Base-by-base conservation (phyloP, 2,113 vertebrate species). In the Centrocercus urophasianus region DNA sequence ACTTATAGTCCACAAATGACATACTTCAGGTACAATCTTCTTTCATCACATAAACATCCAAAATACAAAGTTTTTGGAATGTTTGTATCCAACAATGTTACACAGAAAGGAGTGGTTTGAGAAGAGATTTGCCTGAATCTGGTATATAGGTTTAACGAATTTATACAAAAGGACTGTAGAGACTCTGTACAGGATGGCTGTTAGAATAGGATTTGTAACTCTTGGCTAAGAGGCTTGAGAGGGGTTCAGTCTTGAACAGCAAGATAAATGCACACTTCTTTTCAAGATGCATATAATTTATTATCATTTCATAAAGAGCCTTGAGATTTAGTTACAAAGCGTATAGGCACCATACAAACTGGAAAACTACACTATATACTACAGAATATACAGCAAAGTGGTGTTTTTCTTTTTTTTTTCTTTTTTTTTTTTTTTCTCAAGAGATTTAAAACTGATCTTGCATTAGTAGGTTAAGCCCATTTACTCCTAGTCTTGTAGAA, bases 381-480 rank as follows among this genome's bases (percentile, higher is more conserved):
- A 34, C 32, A 14, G 8, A 47, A 8, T 61, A 45, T 81, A 57
- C 2, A 52, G 30, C 10, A 87, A 78, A 79, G 8, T 17, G 6
- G 7, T 45, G 43, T 5, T 45, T 70, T 5, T 11, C 38, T 60
- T 82, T 52, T 3, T 11, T 43, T 71, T 83, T 38, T 38, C 8
- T 70, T 4, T 3, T 11, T 43, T 71, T 83, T 84, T 74, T 82
- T 84, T 57, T 38, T 32, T 32, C n/a, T 69, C 61, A 86, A 86
- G 48, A 74, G 64, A 4, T 88, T 88, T 95, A 96, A 85, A 94
- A 89, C 18, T 83, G 88, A 85, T 97, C 92, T 93, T 95, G 67
- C 84, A 95, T 97, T 97, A 96, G 89, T 85, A 95, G 70, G 81
- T 95, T 94, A 95, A 95, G 95, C 8, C 17, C 61, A 94, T 90